phyloP scores from a whole-genome alignment of 2,113 vertebrate genomes.

The Uria aalge region DNA sequence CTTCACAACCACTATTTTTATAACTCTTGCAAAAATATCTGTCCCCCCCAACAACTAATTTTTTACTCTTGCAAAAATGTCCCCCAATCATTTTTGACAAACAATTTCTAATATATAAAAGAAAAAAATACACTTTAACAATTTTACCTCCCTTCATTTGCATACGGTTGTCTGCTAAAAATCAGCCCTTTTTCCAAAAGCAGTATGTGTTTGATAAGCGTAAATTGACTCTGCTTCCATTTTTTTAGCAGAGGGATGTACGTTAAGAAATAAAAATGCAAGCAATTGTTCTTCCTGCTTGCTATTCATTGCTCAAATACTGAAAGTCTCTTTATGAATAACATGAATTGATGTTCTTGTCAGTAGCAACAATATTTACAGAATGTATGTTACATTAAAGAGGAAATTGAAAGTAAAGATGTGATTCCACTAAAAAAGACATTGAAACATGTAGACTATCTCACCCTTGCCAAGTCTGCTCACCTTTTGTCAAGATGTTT shows the following conservation, averaged over 20 bases:
- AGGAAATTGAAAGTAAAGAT: constrained; percentile 49
- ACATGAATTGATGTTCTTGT: constrained; percentile 66
- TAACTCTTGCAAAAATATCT: background rate
- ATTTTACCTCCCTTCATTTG: background rate
- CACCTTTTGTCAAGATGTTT: constrained; percentile 37
- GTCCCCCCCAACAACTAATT: background rate
- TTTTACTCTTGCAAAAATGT: background rate
- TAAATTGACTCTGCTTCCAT: background rate
- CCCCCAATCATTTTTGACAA: background rate
- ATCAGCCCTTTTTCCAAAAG: background rate
- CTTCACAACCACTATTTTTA: background rate
- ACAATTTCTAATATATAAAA: background rate
- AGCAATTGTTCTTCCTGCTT: constrained; percentile 16
- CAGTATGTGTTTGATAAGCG: background rate
- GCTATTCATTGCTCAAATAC: constrained; percentile 39
- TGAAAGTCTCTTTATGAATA: constrained; percentile 53
- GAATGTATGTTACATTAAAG: constrained; percentile 47
- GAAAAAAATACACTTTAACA: background rate
- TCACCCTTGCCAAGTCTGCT: background rate
- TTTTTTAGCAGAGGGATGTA: background rate
- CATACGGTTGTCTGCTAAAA: background rate
- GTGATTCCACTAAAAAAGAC: background rate
- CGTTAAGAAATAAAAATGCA: constrained; percentile 18
- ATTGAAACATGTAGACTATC: background rate
- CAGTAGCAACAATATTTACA: constrained; percentile 63